Percentiles rank a stretch among this genome's conserved stretches.
Conservation (phyloP, 2,888 invertebrate species). For the Sinohyriopsis cumingii region DNA sequence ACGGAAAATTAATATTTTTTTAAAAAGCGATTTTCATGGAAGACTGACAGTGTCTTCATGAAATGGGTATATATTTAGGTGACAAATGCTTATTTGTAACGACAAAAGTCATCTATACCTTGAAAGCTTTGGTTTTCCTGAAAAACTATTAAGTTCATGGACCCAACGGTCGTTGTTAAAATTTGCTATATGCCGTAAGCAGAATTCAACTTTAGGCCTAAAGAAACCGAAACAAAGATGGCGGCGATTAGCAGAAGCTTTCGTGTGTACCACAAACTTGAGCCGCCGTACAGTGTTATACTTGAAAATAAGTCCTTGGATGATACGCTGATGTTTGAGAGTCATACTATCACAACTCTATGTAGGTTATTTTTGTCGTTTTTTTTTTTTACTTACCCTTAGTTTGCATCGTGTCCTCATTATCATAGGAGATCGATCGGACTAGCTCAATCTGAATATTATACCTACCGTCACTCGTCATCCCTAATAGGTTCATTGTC, state of each 20-base stretch:
- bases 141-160: no score
- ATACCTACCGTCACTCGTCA: background rate
- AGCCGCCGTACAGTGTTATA: constrained; percentile 90
- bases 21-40: no score
- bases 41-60: no score
- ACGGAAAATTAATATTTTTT: no score
- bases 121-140: no score
- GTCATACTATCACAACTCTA: constrained; percentile 89
- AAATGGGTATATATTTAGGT: no score
- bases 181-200: no score
- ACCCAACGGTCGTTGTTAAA: no score
- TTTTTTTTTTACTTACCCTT: background rate
- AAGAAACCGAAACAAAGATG: constrained; percentile 75
- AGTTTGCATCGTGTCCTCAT: background rate
- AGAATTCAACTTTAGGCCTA: no score
- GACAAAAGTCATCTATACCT: no score
- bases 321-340: constrained; percentile 91
- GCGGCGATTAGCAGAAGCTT: constrained; percentile 97
- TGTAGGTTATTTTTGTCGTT: constrained; percentile 76
- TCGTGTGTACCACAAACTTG: constrained; percentile 90
- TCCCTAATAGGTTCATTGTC: background rate
- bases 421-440: constrained; percentile 1
- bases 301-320: constrained; percentile 91
- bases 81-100: no score
- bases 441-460: background rate